These are phyloP conservation scores for Enteromius treurensis DNA, from an alignment of 2,797 vertebrate genomes.

Conservation along the genomic window DNA sequence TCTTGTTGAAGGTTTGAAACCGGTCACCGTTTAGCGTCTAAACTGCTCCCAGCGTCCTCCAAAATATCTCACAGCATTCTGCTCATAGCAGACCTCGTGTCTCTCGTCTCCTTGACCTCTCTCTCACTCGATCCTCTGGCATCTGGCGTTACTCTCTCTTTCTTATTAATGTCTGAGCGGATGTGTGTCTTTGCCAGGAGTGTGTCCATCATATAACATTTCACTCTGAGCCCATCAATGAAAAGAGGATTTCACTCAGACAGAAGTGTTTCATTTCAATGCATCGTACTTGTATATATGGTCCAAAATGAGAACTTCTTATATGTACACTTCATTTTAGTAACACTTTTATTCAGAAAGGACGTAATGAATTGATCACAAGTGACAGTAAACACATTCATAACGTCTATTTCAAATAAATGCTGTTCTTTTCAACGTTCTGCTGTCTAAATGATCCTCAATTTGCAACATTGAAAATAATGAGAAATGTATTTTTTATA, in stretches of 20 bases:
- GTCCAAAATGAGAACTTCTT: neutral
- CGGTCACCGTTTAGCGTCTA: slow-evolving; percentile 1
- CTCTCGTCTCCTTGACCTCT: slow-evolving; percentile 28
- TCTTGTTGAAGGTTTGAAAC: slow-evolving; percentile 4
- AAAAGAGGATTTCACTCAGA: slow-evolving; percentile 27
- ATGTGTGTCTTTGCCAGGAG: slow-evolving; percentile 40
- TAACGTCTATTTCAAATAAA: neutral
- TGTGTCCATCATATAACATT: slow-evolving; percentile 22
- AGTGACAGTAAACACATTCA: neutral
- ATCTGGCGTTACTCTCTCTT: slow-evolving; percentile 25
- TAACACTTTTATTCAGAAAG: neutral
- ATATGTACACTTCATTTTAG: neutral
- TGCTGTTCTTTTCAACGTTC: neutral
- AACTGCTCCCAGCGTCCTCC: slow-evolving; percentile 22
- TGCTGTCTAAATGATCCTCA: neutral
- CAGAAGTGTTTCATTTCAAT: neutral
- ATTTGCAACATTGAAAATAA: neutral
- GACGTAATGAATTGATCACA: neutral
- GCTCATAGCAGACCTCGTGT: slow-evolving; percentile 9
- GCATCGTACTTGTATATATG: neutral
- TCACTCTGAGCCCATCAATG: slow-evolving; percentile 42
- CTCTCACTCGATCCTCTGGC: neutral
- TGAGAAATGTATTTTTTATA: neutral
- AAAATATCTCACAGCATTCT: slow-evolving; percentile 50
- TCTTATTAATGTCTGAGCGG: slow-evolving; percentile 20